phyloP scores from a whole-genome alignment of 2,113 vertebrate genomes.

The Pyxicephalus adspersus region DNA sequence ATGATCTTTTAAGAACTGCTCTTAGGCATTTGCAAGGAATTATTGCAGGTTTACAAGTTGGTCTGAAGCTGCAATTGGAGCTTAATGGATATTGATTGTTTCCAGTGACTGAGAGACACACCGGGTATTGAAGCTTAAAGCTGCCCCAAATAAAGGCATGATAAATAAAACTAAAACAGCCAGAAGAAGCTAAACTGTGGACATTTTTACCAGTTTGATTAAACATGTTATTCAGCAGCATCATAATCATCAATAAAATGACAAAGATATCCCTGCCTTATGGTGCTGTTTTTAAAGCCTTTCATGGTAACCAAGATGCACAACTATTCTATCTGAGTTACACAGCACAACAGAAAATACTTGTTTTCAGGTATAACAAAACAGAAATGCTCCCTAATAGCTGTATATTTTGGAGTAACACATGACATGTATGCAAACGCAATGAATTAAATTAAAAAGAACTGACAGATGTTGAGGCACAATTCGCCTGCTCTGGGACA shows the following conservation, averaged over 20 bases:
- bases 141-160: constrained; percentile 32
- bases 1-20: constrained; percentile 1
- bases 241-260: neutral
- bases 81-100: constrained; percentile 55
- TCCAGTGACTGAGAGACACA: constrained; percentile 47
- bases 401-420: neutral
- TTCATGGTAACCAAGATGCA: no score
- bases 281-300: neutral
- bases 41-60: constrained; percentile 43
- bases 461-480: no score
- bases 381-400: neutral
- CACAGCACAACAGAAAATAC: neutral
- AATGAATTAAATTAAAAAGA: no score
- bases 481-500: no score
- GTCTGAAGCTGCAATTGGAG: constrained; percentile 37
- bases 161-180: constrained; percentile 37
- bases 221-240: constrained; percentile 6
- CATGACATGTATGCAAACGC: no score
- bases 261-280: neutral
- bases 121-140: constrained; percentile 47
- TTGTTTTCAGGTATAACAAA: neutral
- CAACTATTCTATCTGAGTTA: neutral
- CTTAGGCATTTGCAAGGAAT: constrained; percentile 27
- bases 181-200: constrained; percentile 6
- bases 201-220: constrained; percentile 2